Base-by-base conservation (phyloP, 2,797 vertebrate genomes). In the Danionella dracula region DNA sequence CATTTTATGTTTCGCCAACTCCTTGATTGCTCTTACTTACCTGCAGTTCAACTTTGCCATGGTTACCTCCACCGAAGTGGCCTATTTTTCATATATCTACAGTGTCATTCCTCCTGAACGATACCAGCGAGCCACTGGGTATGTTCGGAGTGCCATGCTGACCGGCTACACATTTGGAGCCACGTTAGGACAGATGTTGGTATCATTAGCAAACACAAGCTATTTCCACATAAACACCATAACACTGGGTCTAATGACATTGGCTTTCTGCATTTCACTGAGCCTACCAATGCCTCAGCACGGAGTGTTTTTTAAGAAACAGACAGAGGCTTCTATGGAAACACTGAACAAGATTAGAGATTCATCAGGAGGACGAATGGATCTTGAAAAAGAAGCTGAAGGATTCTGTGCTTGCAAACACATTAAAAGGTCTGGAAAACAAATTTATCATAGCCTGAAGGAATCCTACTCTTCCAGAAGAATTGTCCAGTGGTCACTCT, bases 61-160 rank as follows among this genome's bases (percentile, higher is more conserved):
- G 1, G 87, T 85, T 66, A 87, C 87, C 8, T 81, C 88, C 37
- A 85, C 85, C 21, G 89, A 90, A 16, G 88, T 90, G 50, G 88
- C 84, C 23, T 89, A 90, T 69, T 81, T 88, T 50, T 88, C 89
- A 54, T 90, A 89, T 57, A 90, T 90, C 70, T 90, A 90, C 76
- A 89, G 84, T 0, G 46, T 87, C n/a, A 87, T 90, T 66, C 79
- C 87, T 23, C 8, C 69, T 9, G 81, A 86, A 40, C 72, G 76
- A 57, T 90, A 86, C 73, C 88, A 89, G 74, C 75, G 46, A 66
- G 89, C 87, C 60, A 90, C 88, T 0, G 83, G 86, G 42, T 89
- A 86, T 41, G 67, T 89, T n/a, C 85, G 88, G 27, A 79, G 86
- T 49, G 81, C 87, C 19, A 84, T 83, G 83, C 57, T 90, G 65